Evolutionary conservation across 2,797 vertebrate genomes (phyloP), one percentile per base, ranked within the genome.

Genomic region (Artibeus lituratus): DNA sequence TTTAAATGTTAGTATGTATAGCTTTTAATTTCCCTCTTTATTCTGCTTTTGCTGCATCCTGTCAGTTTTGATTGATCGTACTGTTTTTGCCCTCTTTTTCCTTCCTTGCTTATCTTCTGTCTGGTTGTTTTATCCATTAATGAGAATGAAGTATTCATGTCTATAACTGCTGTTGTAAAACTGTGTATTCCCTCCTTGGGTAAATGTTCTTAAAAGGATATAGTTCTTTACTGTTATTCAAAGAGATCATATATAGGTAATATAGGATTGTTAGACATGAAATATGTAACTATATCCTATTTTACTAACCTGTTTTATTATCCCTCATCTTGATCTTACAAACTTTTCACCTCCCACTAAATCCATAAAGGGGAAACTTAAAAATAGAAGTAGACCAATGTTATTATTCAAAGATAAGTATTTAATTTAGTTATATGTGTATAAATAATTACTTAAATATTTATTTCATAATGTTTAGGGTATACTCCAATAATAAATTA

Each of bases 311-410:
- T 73, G 18, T 70, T 87, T 90, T 70, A 51, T 69, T 93, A 72
- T 76, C 35, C 67, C 47, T 72, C 24, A 81, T 73, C 8, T 59
- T 72, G 19, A 77, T n/a, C 16, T 83, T 96, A 3, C 14, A 93
- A 93, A 84, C 21, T 76, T 91, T 82, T 78, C n/a, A 81, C 42
- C 9, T 59, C 19, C 16, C 12, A 81, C 12, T 94, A 95, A 93
- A 53, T 90, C 67, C 51, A 69, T 90, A 90, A 91, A 47, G 12
- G 24, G 24, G 9, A 89, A 90, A 87, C 35, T 69, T 87, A 91
- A 82, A 92, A 89, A 57, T 57, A 96, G 67, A 81, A 96, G 19
- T 35, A 88, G 51, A 86, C n/a, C 10, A 90, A 21, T 81, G 11
- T 51, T 74, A 70, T 32, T 72, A 51, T 78, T 86, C 14, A 70